These are phyloP conservation scores for Matsumurasca onukii DNA, from an alignment of 1,140 invertebrate genomes.

Conservation along the genomic window DNA sequence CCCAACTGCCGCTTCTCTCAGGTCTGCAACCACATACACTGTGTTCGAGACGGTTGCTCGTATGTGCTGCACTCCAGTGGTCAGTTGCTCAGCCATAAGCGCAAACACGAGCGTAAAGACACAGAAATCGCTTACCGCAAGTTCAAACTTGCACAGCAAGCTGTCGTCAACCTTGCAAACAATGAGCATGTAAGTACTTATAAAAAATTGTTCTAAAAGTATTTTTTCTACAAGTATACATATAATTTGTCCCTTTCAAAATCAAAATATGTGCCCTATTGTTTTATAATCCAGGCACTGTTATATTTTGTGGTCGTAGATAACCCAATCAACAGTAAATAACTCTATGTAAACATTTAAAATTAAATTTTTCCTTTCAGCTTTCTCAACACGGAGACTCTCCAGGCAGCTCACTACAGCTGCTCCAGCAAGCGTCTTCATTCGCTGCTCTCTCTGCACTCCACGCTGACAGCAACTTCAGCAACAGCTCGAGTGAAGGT, in stretches of 20 bases:
- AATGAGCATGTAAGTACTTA: slow-evolving; percentile 33
- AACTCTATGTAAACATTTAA: no score
- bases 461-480: slow-evolving; percentile 42
- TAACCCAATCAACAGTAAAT: no score
- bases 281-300: no score
- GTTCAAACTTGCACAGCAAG: slow-evolving; percentile 64
- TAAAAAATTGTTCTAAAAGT: no score
- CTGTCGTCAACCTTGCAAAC: slow-evolving; percentile 45
- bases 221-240: no score
- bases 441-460: slow-evolving; percentile 41
- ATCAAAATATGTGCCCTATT: no score
- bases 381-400: slow-evolving; percentile 37
- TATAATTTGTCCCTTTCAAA: no score
- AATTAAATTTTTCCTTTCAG: slow-evolving; percentile 31
- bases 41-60: slow-evolving; percentile 91
- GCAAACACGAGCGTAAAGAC: slow-evolving; percentile 94
- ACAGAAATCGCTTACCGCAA: slow-evolving; percentile 81
- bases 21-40: slow-evolving; percentile 98
- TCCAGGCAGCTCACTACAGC: slow-evolving; percentile 37
- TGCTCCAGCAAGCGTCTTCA: slow-evolving; percentile 41
- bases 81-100: slow-evolving; percentile 96
- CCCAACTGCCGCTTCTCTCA: slow-evolving; percentile 89
- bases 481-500: slow-evolving; percentile 54
- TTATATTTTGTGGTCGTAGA: no score
- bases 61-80: slow-evolving; percentile 95